Evolutionary conservation across 2,113 vertebrate genomes (phyloP).

Genomic region (Grus americana): DNA sequence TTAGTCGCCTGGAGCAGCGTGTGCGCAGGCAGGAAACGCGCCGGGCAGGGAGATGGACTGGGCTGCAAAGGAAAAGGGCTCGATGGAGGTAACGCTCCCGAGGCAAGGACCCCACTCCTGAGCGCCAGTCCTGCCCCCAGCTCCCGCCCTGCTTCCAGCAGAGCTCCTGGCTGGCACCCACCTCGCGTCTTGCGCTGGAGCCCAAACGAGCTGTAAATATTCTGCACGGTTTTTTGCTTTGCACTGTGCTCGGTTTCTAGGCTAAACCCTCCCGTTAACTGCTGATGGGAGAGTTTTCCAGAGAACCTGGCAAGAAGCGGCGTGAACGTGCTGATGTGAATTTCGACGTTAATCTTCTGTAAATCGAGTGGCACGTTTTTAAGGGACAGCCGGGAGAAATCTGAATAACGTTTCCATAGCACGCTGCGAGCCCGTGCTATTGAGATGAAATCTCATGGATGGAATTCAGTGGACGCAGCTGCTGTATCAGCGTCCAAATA

Average conservation of each 20-base stretch:
- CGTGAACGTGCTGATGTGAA: constrained; percentile 64
- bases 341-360: constrained; percentile 62
- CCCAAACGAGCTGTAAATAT: background rate
- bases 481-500: constrained; percentile 83
- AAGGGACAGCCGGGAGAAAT: constrained; percentile 21
- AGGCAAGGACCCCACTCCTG: accelerated
- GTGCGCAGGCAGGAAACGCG: no score
- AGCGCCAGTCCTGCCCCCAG: no score
- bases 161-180: accelerated
- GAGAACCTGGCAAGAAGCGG: constrained; percentile 56
- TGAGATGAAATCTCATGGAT: constrained; percentile 77
- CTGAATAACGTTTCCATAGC: background rate
- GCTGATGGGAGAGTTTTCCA: constrained; percentile 66
- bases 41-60: accelerated
- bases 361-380: constrained; percentile 4
- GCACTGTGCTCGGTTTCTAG: background rate
- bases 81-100: accelerated
- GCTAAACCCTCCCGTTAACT: background rate
- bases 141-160: background rate
- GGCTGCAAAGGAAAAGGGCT: no score
- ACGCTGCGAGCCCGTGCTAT: constrained; percentile 65
- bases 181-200: accelerated
- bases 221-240: background rate
- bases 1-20: accelerated
- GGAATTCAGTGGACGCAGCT: constrained; percentile 82